Percentiles rank a stretch among this genome's conserved stretches.
phyloP scores from a whole-genome alignment of 2,797 vertebrate genomes.

The Thripadectes ignobilis region DNA sequence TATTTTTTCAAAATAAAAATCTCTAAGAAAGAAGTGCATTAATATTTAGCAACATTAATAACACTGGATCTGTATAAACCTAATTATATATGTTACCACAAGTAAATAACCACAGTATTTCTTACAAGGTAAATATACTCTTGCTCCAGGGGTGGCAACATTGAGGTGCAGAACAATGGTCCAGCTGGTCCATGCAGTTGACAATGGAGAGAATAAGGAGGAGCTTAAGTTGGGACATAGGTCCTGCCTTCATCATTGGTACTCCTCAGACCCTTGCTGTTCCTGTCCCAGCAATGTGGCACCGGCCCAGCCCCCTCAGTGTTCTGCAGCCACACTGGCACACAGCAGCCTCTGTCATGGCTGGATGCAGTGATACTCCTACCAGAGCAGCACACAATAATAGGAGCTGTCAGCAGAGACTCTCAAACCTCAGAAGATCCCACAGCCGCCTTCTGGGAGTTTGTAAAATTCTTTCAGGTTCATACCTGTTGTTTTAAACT shows the following conservation, averaged over 20 bases:
- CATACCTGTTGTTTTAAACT: not conserved
- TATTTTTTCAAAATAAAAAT: not conserved
- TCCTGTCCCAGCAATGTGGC: not conserved
- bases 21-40: not conserved
- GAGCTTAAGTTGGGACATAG: not conserved
- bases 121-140: not conserved
- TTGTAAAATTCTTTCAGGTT: not conserved
- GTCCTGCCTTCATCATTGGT: not conserved
- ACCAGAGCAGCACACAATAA: rapidly evolving
- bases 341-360: rapidly evolving
- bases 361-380: not conserved
- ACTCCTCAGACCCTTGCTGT: not conserved
- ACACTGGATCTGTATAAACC: not conserved
- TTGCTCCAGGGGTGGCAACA: not conserved
- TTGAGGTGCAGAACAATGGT: not conserved
- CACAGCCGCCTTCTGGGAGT: not conserved
- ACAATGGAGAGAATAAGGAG: not conserved
- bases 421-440: not conserved
- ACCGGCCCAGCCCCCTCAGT: rapidly evolving
- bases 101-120: not conserved
- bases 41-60: not conserved
- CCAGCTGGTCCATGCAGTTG: rapidly evolving
- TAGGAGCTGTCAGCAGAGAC: not conserved
- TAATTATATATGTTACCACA: not conserved
- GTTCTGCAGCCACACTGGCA: not conserved